Evolutionary conservation across 2,113 vertebrate species (phyloP).

Genomic region (Burhinus bistriatus): DNA sequence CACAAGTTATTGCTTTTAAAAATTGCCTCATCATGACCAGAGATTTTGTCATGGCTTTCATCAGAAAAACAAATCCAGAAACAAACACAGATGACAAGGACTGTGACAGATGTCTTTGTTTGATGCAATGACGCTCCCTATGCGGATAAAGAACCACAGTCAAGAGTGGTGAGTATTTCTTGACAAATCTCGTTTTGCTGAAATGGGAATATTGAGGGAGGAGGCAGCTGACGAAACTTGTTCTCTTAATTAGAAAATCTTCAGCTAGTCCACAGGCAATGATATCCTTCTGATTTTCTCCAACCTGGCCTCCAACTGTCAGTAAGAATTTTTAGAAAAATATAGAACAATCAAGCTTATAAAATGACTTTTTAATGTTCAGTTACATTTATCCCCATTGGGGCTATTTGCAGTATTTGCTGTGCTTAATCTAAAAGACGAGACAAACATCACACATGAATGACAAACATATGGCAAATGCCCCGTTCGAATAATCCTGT

Average conservation of each 20-base stretch:
- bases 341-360: neutral
- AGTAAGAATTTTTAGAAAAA: neutral
- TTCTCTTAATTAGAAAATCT: constrained; percentile 21
- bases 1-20: constrained; percentile 7
- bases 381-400: neutral
- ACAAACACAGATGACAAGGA: constrained; percentile 19
- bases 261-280: neutral
- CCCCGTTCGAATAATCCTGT: neutral
- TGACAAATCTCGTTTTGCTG: neutral
- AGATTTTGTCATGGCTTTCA: constrained; percentile 31
- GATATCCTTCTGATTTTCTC: neutral
- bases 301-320: neutral
- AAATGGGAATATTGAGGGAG: neutral
- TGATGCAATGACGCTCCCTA: neutral
- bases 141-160: neutral
- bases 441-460: neutral
- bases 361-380: neutral
- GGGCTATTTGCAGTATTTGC: neutral
- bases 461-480: neutral
- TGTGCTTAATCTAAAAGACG: neutral
- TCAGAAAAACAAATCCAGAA: constrained; percentile 33
- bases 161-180: neutral
- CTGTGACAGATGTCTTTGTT: constrained; percentile 21
- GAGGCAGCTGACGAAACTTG: neutral
- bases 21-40: constrained; percentile 12